Evolutionary conservation across 2,113 vertebrate genomes (phyloP).

Genomic region (Alaudala cheleensis): DNA sequence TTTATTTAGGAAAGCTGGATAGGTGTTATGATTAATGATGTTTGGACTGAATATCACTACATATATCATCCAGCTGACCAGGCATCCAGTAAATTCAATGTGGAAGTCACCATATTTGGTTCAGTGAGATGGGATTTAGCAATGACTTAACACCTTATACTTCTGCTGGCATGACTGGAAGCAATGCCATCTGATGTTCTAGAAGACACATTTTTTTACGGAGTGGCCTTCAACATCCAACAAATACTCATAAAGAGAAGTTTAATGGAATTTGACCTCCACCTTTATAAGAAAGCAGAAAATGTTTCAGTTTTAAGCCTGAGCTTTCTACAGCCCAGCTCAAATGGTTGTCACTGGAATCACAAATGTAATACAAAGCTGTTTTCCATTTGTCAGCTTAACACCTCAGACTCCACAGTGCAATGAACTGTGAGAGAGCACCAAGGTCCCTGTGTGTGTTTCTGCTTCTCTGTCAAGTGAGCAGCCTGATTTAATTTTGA

Average conservation of each 20-base stretch:
- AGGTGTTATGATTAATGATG: not conserved
- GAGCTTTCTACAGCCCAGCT: not conserved
- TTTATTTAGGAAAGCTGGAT: not conserved
- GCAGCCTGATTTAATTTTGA: not conserved
- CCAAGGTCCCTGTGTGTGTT: not conserved
- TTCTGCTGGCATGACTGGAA: not conserved
- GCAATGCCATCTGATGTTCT: not conserved
- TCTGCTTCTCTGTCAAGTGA: not conserved
- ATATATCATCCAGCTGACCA: not conserved
- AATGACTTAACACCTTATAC: not conserved
- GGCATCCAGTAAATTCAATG: not conserved
- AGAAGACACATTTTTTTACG: not conserved
- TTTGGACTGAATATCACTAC: not conserved
- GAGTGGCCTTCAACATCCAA: not conserved
- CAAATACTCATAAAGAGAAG: not conserved
- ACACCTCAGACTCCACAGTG: not conserved
- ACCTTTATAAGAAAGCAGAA: not conserved
- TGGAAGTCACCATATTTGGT: not conserved
- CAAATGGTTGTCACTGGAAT: not conserved
- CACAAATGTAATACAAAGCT: not conserved
- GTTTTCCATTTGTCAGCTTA: not conserved
- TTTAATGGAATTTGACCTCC: not conserved
- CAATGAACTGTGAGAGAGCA: not conserved
- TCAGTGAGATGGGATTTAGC: not conserved
- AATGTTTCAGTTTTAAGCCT: not conserved